Evolutionary conservation across 2,888 invertebrate species (phyloP).

Genomic region (Cerastis rubricosa): DNA sequence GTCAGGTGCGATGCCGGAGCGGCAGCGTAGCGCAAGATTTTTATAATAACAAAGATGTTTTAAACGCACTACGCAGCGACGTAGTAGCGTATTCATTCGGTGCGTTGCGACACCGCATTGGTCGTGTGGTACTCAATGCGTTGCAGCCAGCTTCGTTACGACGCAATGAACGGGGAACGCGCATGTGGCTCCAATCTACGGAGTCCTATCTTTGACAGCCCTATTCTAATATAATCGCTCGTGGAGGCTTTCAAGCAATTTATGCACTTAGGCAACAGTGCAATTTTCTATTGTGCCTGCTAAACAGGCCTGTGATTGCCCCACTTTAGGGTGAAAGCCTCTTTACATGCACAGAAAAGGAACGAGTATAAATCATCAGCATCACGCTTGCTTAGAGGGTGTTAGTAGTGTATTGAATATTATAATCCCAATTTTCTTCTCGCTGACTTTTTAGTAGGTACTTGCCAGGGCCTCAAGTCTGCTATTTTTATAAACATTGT

Average conservation of each 20-base stretch:
- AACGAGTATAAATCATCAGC: not conserved
- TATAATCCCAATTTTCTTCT: not conserved
- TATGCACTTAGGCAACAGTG: conserved; percentile 26
- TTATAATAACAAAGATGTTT: not conserved
- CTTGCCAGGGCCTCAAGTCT: too few species aligned
- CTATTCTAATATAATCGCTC: conserved; percentile 4
- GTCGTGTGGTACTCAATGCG: not conserved
- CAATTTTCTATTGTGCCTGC: conserved; percentile 35
- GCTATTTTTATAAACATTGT: too few species aligned
- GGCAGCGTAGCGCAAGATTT: not conserved
- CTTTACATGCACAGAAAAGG: not conserved
- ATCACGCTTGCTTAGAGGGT: not conserved
- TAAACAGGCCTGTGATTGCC: conserved; percentile 10
- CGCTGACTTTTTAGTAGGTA: not conserved
- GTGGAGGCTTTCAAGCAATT: conserved; percentile 17
- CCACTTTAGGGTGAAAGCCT: not conserved
- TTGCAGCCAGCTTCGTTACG: not conserved
- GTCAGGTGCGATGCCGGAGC: not conserved
- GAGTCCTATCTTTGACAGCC: not conserved
- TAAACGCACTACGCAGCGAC: too few species aligned
- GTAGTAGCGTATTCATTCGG: not conserved
- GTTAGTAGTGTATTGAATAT: not conserved
- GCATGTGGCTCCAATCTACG: not conserved
- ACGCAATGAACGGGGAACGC: not conserved
- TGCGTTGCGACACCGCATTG: not conserved